phyloP scores from a whole-genome alignment of 2,113 vertebrate species.

The Beaufortia kweichowensis region DNA sequence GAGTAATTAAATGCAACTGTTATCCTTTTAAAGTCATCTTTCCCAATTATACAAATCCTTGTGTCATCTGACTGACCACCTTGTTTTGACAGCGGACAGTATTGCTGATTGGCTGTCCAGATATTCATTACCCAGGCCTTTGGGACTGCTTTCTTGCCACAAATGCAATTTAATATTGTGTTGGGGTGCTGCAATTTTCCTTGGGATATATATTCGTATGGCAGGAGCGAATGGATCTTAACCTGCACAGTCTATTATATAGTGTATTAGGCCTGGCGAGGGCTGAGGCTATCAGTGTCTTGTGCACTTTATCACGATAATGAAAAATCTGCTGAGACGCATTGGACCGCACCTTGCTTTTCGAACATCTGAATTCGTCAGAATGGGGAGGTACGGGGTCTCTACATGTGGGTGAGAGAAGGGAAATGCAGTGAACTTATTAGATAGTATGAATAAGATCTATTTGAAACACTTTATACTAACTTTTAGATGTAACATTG shows the following conservation, averaged over 20 bases:
- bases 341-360: conserved; percentile 38
- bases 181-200: conserved; percentile 46
- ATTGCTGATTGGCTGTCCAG: conserved; percentile 22
- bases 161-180: conserved; percentile 46
- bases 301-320: conserved; percentile 54
- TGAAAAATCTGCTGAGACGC: conserved; percentile 36
- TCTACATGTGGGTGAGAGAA: too few relatives aligned
- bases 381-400: not conserved
- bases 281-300: conserved; percentile 35
- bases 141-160: conserved; percentile 23
- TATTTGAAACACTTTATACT: not conserved
- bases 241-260: conserved; percentile 51
- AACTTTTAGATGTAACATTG: not conserved
- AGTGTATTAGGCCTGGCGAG: conserved; percentile 51
- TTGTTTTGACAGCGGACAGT: conserved; percentile 21
- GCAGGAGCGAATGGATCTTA: conserved; percentile 48
- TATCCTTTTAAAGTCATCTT: conserved; percentile 1
- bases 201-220: conserved; percentile 51
- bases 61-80: conserved; percentile 23
- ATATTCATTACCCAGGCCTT: conserved; percentile 38
- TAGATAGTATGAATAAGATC: not conserved
- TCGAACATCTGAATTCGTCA: conserved; percentile 16
- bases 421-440: too few relatives aligned
- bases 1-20: conserved; percentile 19
- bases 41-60: not conserved